phyloP scores from a whole-genome alignment of 2,113 vertebrate species.

The Thomomys bottae region DNA sequence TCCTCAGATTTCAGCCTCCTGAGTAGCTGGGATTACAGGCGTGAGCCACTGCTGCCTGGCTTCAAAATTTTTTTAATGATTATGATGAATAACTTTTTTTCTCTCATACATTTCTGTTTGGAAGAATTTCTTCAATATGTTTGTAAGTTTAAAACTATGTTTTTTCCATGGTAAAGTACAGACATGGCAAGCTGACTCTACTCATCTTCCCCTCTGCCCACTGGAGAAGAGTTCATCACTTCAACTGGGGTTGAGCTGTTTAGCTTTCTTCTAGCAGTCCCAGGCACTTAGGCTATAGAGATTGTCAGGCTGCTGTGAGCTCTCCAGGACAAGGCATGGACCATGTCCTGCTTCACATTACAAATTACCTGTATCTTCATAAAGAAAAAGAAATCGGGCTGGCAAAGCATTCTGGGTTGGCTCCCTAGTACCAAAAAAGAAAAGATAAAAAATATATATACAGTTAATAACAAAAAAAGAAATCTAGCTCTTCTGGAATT shows the following conservation, averaged over 20 bases:
- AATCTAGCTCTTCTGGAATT: constrained; percentile 14
- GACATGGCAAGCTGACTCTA: background rate
- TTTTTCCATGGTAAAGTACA: too few species aligned
- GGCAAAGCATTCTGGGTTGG: too few species aligned
- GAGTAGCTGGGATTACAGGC: too few species aligned
- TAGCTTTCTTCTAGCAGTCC: background rate
- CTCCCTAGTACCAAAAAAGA: too few species aligned
- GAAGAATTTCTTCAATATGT: background rate
- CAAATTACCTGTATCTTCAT: constrained; percentile 54
- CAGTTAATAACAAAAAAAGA: too few species aligned
- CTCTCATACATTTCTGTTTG: background rate
- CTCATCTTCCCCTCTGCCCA: too few species aligned
- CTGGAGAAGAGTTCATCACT: background rate
- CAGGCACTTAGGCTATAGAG: background rate
- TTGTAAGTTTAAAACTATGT: too few species aligned
- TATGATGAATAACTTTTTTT: too few species aligned
- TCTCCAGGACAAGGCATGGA: background rate
- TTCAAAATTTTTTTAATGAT: too few species aligned
- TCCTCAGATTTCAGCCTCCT: too few species aligned
- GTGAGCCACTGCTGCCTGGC: too few species aligned
- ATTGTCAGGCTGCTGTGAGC: background rate
- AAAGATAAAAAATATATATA: too few species aligned
- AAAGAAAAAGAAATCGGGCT: background rate
- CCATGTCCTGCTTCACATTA: constrained; percentile 33
- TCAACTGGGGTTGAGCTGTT: background rate